Conservation (phyloP, 2,797 vertebrate genomes). For the Halcyon smyrnensis region DNA sequence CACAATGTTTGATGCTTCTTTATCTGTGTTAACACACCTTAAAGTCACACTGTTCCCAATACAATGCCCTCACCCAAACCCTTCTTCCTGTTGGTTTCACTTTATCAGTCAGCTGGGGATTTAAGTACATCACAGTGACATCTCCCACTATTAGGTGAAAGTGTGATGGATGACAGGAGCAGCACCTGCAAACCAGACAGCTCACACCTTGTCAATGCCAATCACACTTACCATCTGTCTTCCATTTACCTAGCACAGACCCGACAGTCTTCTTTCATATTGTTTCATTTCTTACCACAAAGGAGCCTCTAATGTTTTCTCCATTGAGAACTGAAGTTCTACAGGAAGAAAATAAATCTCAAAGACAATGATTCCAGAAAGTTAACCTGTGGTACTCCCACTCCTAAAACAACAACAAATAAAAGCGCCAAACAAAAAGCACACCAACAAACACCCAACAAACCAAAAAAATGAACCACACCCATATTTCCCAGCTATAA, state of each 20-base stretch:
- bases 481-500: neutral
- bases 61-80: neutral
- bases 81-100: conserved; percentile 26
- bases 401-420: neutral
- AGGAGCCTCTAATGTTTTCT: conserved; percentile 67
- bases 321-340: neutral
- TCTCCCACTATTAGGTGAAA: conserved; percentile 82
- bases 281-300: conserved; percentile 76
- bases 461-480: neutral
- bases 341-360: neutral
- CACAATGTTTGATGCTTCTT: neutral
- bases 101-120: conserved; percentile 50
- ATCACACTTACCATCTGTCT: conserved; percentile 84
- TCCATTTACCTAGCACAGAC: conserved; percentile 73
- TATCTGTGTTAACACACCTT: neutral
- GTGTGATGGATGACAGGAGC: conserved; percentile 87
- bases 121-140: conserved; percentile 69
- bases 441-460: neutral
- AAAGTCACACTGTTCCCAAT: neutral
- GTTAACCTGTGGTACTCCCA: neutral
- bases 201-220: conserved; percentile 79
- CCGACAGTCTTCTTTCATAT: conserved; percentile 70
- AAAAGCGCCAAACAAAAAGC: too few species aligned
- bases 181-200: conserved; percentile 78
- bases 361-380: neutral